Evolutionary conservation across 1,140 invertebrate species (phyloP), one percentile per base, ranked within the genome.

Genomic region (Saccostrea glomerata): DNA sequence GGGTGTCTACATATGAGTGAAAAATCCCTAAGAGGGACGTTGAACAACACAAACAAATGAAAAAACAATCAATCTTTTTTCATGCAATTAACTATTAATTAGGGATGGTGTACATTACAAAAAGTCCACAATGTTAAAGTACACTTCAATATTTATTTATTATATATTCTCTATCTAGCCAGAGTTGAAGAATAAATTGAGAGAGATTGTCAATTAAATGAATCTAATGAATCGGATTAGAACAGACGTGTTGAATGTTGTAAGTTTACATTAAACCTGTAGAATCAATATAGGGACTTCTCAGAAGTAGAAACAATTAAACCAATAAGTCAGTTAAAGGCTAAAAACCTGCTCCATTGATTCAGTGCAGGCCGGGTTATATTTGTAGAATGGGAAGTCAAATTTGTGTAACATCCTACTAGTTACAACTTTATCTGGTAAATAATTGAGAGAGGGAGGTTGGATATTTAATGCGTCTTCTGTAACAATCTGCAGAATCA

Each of bases 391-490:
- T 15, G 13, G 30, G 25, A 77, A 63, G 5, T 25, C 25, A 25
- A 15, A 17, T 12, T 36, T 6, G 13, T 77, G 30, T 77, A 77
- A 30, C 25, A 30, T 30, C 30, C 23, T 15, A 5, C 15, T 36
- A 36, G 23, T 36, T 36, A 25, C 70, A 30, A 13, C 25, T 36
- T 36, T 15, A 73, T 30, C 66, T 36, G 12, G 13, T 73, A 73
- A 73, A 73, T 73, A 36, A 36, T 36, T 25, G 23, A 77, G 70
- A 12, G 23, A 25, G 30, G 30, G 23, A 77, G 70, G 70, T 77
- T 7, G 70, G 70, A 77, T 47, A 36, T 15, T 77, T 77, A 77
- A 77, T 77, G 70, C 30, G 70, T 77, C 30, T 77, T 77, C 70
- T 36, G 13, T 25, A 77, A 77, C 25, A 77, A 77, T 30, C 25